These are phyloP conservation scores for Hozukius guyotensis DNA, from an alignment of 2,797 vertebrate genomes.

Conservation along the genomic window DNA sequence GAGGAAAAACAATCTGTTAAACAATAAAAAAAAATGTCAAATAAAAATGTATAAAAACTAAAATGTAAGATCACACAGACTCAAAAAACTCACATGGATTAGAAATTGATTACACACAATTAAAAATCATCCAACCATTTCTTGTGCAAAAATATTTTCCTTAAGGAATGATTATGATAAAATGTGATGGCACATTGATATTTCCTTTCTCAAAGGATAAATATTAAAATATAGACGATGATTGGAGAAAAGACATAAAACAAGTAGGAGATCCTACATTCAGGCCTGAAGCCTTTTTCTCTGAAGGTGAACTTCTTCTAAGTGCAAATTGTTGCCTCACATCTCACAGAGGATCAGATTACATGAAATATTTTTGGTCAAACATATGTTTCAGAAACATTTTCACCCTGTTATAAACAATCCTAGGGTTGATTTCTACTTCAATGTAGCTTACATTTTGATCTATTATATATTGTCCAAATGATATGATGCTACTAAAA, in stretches of 20 bases:
- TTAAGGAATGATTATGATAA: constrained; percentile 65
- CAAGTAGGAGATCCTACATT: constrained; percentile 58
- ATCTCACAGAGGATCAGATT: constrained; percentile 34
- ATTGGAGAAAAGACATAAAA: constrained; percentile 28
- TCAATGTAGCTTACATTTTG: neutral
- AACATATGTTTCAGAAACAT: constrained; percentile 2
- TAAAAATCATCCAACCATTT: constrained; percentile 40
- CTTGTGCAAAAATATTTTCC: constrained; percentile 75
- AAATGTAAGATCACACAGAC: constrained; percentile 28
- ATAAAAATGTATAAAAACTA: constrained; percentile 27
- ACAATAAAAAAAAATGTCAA: constrained; percentile 32
- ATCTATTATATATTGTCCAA: neutral
- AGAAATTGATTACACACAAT: constrained; percentile 47
- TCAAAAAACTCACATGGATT: constrained; percentile 28
- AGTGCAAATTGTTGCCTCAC: constrained; percentile 71
- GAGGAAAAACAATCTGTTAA: constrained; percentile 31
- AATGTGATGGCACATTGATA: constrained; percentile 66
- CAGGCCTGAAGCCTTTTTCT: constrained; percentile 32
- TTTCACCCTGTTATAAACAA: neutral
- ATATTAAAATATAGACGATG: constrained; percentile 44
- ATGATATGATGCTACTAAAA: neutral
- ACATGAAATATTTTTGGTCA: constrained; percentile 44
- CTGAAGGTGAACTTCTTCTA: constrained; percentile 46
- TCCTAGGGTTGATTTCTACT: neutral
- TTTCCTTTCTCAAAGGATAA: constrained; percentile 53